Percentiles rank a stretch among this genome's conserved stretches.
phyloP scores from a whole-genome alignment of 2,888 invertebrate genomes.

The Quadroppia sp. region DNA sequence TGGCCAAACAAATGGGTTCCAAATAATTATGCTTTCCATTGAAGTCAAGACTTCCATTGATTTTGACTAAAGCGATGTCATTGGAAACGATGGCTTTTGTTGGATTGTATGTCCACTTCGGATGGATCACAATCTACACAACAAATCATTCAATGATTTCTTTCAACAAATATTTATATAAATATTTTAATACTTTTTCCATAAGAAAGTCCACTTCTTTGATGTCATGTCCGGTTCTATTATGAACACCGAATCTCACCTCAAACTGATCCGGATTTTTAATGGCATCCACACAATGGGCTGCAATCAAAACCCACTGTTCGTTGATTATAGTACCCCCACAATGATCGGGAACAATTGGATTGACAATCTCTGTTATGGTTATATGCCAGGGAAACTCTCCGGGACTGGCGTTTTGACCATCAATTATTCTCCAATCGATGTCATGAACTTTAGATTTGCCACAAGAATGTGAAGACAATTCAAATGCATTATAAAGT shows the following conservation, averaged over 20 bases:
- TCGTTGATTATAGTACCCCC: slow-evolving; percentile 27
- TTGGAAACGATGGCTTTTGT: slow-evolving; percentile 44
- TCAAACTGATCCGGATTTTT: not conserved
- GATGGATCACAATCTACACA: not conserved
- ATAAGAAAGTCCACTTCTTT: not conserved
- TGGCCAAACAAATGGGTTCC: slow-evolving; percentile 17
- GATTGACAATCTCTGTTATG: not conserved
- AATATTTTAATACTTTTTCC: not conserved
- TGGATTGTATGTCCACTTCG: not conserved
- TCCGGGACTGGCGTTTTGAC: not conserved
- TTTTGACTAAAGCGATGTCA: slow-evolving; percentile 53
- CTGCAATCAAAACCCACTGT: not conserved
- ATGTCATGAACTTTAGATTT: no score
- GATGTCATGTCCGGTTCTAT: not conserved
- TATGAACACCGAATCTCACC: not conserved
- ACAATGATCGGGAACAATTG: not conserved
- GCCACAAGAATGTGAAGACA: no score
- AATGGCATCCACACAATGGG: not conserved
- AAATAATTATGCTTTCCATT: not conserved
- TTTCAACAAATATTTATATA: no score
- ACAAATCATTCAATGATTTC: not conserved
- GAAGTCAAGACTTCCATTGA: slow-evolving; percentile 22
- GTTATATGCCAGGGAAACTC: not conserved
- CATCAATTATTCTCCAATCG: not conserved
- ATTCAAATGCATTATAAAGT: no score